phyloP scores from a whole-genome alignment of 2,888 invertebrate genomes.

The Nephrotoma appendiculata region DNA sequence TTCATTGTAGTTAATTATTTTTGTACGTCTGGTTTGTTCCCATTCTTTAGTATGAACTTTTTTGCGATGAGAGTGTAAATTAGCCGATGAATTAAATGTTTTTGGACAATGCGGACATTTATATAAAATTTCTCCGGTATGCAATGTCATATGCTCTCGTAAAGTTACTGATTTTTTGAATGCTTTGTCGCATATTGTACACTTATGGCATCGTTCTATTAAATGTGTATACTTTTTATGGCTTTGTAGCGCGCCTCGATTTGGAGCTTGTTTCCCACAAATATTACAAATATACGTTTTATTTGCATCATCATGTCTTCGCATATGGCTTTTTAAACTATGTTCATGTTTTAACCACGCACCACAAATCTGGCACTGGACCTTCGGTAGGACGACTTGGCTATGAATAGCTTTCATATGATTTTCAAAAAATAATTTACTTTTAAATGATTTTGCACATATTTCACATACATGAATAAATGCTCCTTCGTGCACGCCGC shows the following conservation, averaged over 20 bases:
- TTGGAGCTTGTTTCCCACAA: constrained; percentile 21
- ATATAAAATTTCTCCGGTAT: constrained; percentile 30
- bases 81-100: constrained; percentile 32
- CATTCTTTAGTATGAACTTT: constrained; percentile 29
- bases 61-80: constrained; percentile 31
- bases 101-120: constrained; percentile 29
- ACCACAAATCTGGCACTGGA: constrained; percentile 28
- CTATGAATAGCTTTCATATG: constrained; percentile 22
- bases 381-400: constrained; percentile 22
- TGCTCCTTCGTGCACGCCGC: constrained; percentile 14
- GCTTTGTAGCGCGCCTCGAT: constrained; percentile 22
- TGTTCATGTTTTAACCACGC: constrained; percentile 29
- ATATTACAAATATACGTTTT: constrained; percentile 23
- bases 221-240: constrained; percentile 28
- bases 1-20: background rate
- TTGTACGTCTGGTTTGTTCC: constrained; percentile 15
- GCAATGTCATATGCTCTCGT: constrained; percentile 30
- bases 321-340: constrained; percentile 28
- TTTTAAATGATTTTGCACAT: constrained; percentile 28
- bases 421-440: constrained; percentile 24
- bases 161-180: constrained; percentile 20
- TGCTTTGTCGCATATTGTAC: constrained; percentile 27
- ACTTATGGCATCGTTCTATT: constrained; percentile 23
- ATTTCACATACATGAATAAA: constrained; percentile 17
- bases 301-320: constrained; percentile 23